Base-by-base conservation (phyloP, 2,113 vertebrate species). In the Corynorhinus townsendii region DNA sequence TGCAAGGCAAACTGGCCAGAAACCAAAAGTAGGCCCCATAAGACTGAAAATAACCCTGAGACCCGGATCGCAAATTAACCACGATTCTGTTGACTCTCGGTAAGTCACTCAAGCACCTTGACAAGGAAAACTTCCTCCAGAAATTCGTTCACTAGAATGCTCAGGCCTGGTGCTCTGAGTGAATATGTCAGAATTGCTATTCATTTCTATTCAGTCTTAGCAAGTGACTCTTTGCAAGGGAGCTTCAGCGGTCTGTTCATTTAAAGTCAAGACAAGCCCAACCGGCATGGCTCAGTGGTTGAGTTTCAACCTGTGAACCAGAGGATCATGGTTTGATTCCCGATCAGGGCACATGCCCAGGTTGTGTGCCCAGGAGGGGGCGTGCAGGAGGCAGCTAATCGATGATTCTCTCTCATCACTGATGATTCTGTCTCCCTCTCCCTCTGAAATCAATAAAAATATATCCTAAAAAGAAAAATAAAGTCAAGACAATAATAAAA, bases 41-140 rank as follows among this genome's bases (percentile, higher is more conserved):
- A 84, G 75, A 89, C 66, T 90, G 87, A 97, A 85, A 93, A 91
- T 59, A 96, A 94, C 92, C 43, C 7, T 11, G 52, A 95, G 77
- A 92, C 20, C 20, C 64, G 45, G 66, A 68, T 75, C 85, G 94
- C 64, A 76, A 92, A 90, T 54, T 95, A 79, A 76, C 35, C 14
- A 28, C 2, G 22, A 62, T 26, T 68, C 73, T 47, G 15, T 77
- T 76, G 90, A 89, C 26, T 91, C 40, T 54, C 30, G 52, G 1
- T 35, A 87, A 93, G 76, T 90, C 83, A 83, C 71, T 84, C 33
- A 81, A 86, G 68, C 40, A 93, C 33, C 59, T 59, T 54, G 35
- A 73, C 86, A 76, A 72, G 71, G n/a, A 85, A 94, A 89, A 12
- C 4, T 28, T 40, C 30, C 40, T 45, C 40, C 17, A 56, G 56